Evolutionary conservation across 2,888 invertebrate species (phyloP).

Genomic region (Xestoiulus laeticollis): DNA sequence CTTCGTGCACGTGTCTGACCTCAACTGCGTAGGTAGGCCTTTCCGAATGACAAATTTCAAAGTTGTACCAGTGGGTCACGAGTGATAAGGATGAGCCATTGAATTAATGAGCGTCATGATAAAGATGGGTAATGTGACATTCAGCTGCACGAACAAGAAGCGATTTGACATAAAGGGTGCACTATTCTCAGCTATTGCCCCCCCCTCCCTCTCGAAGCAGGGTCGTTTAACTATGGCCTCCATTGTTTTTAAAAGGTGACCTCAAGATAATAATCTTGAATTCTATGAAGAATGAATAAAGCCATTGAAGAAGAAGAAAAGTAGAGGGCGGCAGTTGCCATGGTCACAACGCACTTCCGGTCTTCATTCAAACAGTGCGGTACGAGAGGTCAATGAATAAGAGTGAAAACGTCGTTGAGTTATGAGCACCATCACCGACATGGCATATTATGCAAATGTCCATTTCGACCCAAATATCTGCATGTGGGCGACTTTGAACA

Average conservation of each 20-base stretch:
- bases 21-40: background rate
- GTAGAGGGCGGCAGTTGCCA: slow-evolving; percentile 16
- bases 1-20: background rate
- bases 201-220: background rate
- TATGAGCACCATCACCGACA: background rate
- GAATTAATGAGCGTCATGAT: background rate
- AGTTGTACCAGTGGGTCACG: background rate
- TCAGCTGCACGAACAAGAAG: background rate
- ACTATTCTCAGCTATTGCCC: background rate
- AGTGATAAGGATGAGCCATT: slow-evolving; percentile 10
- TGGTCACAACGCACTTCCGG: slow-evolving; percentile 1
- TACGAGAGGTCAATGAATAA: background rate
- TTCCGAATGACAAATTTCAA: slow-evolving; percentile 19
- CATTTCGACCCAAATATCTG: too few relatives aligned
- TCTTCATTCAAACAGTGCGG: background rate
- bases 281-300: background rate
- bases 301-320: background rate
- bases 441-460: too few relatives aligned
- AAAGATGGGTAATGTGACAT: background rate
- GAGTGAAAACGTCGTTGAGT: background rate
- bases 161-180: background rate
- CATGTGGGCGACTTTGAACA: too few relatives aligned
- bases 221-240: background rate
- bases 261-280: background rate
- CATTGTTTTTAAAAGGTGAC: background rate